A percentile compares a stretch with the other conserved stretches of the same genome.
phyloP scores from a whole-genome alignment of 2,797 vertebrate species.

The Lagocephalus sceleratus region DNA sequence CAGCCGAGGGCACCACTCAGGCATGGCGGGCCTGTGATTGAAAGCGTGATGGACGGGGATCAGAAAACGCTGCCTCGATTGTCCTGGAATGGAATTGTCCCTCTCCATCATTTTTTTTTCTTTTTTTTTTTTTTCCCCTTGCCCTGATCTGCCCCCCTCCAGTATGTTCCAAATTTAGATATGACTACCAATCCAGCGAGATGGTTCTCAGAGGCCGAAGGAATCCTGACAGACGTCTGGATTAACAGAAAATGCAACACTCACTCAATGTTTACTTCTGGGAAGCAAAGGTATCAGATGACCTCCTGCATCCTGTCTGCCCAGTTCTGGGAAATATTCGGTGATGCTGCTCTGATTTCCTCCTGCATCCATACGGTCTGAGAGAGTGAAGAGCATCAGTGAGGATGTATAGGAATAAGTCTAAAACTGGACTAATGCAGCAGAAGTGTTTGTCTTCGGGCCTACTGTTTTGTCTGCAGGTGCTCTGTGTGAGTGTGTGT shows the following conservation, averaged over 20 bases:
- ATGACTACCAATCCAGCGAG: too few species aligned
- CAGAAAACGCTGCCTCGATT: slow-evolving; percentile 64
- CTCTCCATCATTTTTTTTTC: slow-evolving; percentile 1
- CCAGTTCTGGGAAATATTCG: background rate
- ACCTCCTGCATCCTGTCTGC: background rate
- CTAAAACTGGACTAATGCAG: background rate
- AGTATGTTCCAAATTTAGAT: too few species aligned
- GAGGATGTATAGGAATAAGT: too few species aligned
- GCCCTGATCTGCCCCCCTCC: slow-evolving; percentile 13
- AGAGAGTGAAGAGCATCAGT: background rate
- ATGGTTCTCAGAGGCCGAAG: too few species aligned
- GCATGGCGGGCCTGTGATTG: slow-evolving; percentile 71
- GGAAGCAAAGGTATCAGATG: background rate
- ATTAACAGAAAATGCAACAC: too few species aligned
- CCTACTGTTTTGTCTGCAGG: slow-evolving; percentile 69
- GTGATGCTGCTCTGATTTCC: slow-evolving; percentile 11
- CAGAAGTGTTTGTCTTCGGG: slow-evolving; percentile 35
- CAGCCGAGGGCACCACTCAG: slow-evolving; percentile 60
- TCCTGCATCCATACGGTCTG: slow-evolving; percentile 4
- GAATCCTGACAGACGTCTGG: too few species aligned
- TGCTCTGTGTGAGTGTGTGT: background rate
- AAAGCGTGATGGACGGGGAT: slow-evolving; percentile 76
- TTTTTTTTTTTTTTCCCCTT: background rate
- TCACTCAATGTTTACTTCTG: background rate
- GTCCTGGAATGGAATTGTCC: slow-evolving; percentile 63